phyloP scores from a whole-genome alignment of 2,797 vertebrate species.

The Nannoperca obscura region DNA sequence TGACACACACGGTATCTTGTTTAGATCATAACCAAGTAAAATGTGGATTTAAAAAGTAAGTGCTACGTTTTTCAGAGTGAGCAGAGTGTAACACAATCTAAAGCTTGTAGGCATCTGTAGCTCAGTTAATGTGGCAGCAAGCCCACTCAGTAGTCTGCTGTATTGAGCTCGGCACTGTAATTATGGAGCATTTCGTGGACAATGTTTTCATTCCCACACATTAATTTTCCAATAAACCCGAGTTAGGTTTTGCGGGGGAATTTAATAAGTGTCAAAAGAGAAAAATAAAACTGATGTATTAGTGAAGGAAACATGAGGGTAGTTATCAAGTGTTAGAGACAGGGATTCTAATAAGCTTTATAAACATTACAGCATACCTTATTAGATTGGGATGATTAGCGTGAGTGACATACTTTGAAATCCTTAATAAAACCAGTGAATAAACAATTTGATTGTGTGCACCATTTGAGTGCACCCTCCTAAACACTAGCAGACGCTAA shows the following conservation, averaged over 20 bases:
- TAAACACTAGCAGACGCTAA: neutral
- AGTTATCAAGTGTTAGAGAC: constrained; percentile 49
- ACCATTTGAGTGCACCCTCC: neutral
- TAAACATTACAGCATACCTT: neutral
- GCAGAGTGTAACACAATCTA: neutral
- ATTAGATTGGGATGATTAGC: neutral
- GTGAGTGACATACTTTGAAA: constrained; percentile 12
- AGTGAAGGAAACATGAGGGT: constrained; percentile 28
- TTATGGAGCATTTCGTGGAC: constrained; percentile 62
- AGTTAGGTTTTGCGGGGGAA: constrained; percentile 54
- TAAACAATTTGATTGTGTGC: neutral
- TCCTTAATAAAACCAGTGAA: neutral
- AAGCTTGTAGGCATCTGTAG: constrained; percentile 24
- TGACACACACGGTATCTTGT: constrained; percentile 5
- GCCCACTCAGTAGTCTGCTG: constrained; percentile 42
- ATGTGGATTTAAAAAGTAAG: neutral
- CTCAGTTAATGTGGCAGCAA: constrained; percentile 26
- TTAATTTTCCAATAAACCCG: constrained; percentile 76
- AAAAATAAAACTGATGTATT: constrained; percentile 46
- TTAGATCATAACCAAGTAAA: neutral
- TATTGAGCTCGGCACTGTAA: constrained; percentile 60
- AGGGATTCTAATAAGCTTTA: constrained; percentile 3
- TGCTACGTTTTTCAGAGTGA: constrained; percentile 9
- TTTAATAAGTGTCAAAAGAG: constrained; percentile 71
- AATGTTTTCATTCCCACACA: constrained; percentile 67